Conservation (phyloP, 2,113 vertebrate species). For the Mesocricetus auratus region DNA sequence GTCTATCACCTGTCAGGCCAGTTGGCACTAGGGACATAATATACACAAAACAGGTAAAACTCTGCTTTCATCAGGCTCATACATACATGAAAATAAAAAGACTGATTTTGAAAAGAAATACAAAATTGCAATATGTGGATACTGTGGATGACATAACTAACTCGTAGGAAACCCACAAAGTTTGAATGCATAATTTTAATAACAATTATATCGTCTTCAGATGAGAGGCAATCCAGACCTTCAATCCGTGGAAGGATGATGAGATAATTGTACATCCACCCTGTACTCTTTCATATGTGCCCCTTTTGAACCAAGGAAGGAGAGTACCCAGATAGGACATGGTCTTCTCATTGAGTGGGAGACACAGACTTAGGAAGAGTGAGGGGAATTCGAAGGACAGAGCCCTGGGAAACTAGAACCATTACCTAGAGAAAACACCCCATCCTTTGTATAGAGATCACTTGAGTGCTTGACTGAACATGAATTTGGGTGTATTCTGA, state of each 20-base stretch:
- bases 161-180: background rate
- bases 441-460: background rate
- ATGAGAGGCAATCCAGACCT: background rate
- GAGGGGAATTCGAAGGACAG: background rate
- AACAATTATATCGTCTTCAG: background rate
- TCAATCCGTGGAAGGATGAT: no score
- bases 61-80: background rate
- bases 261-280: background rate
- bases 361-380: background rate
- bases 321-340: background rate
- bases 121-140: constrained; percentile 9
- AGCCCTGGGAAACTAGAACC: background rate
- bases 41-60: background rate
- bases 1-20: background rate
- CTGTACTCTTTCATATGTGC: background rate
- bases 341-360: background rate
- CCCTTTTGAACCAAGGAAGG: background rate
- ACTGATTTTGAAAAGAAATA: constrained; percentile 21
- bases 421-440: background rate
- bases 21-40: background rate
- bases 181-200: background rate
- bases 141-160: background rate
- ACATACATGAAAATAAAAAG: background rate
- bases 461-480: background rate
- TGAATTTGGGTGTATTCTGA: background rate